Evolutionary conservation across 2,888 invertebrate species (phyloP).

Genomic region (Eretmocerus hayati): DNA sequence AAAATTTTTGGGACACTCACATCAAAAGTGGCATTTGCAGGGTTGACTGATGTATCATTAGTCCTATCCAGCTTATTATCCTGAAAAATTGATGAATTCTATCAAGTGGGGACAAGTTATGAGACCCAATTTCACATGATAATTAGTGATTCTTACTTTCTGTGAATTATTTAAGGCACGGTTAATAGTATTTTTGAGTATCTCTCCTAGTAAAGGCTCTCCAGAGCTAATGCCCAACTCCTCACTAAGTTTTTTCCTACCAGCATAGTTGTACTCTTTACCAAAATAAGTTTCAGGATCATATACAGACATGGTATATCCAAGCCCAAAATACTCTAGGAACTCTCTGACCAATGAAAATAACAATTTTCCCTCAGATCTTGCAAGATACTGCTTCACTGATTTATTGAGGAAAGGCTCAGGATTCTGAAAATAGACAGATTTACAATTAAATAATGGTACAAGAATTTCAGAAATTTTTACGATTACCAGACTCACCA

Average conservation of each 20-base stretch:
- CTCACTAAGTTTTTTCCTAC: slow-evolving; percentile 48
- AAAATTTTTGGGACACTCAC: slow-evolving; percentile 38
- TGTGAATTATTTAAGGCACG: slow-evolving; percentile 38
- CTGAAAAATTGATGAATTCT: neutral
- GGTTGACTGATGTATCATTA: slow-evolving; percentile 30
- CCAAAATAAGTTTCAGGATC: slow-evolving; percentile 71
- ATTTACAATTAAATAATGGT: neutral
- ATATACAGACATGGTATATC: slow-evolving; percentile 73
- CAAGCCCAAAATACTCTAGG: slow-evolving; percentile 71
- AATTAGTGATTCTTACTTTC: slow-evolving; percentile 30
- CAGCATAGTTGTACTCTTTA: slow-evolving; percentile 57
- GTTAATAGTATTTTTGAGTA: slow-evolving; percentile 40
- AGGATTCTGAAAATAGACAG: slow-evolving; percentile 39
- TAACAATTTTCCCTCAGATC: slow-evolving; percentile 55
- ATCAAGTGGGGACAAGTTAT: too few relatives aligned
- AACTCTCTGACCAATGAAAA: slow-evolving; percentile 70
- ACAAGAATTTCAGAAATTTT: neutral
- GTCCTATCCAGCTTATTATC: slow-evolving; percentile 31
- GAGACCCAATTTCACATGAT: too few relatives aligned
- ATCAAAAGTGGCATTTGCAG: slow-evolving; percentile 41
- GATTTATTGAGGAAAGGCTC: slow-evolving; percentile 52
- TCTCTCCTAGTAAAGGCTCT: slow-evolving; percentile 42
- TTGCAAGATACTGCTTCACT: slow-evolving; percentile 53
- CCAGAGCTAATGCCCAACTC: slow-evolving; percentile 41
- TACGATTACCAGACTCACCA: slow-evolving; percentile 41